Percentiles rank a stretch among this genome's conserved stretches.
These are phyloP conservation scores for Rhynchopsitta pachyrhyncha DNA, from an alignment of 2,113 vertebrate species.

Conservation along the genomic window DNA sequence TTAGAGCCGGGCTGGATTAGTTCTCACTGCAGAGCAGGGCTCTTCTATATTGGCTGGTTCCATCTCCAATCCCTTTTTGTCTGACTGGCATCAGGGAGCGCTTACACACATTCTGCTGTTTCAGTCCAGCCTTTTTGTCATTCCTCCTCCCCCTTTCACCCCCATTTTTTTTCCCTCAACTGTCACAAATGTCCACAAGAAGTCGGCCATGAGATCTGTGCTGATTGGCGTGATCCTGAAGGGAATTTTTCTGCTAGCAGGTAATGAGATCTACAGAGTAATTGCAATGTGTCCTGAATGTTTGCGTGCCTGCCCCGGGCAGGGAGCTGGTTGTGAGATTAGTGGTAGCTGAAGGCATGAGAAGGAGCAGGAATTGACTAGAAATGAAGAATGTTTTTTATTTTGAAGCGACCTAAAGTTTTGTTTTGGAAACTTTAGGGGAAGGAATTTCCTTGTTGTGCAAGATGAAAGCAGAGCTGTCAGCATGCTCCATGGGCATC, in stretches of 20 bases:
- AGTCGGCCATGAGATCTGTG: conserved; percentile 64
- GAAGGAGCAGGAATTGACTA: background rate
- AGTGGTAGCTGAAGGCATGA: background rate
- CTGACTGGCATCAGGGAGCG: conserved; percentile 66
- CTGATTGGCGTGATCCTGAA: conserved; percentile 65
- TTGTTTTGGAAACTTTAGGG: conserved; percentile 2
- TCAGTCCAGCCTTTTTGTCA: background rate
- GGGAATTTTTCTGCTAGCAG: conserved; percentile 74
- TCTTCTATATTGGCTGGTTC: conserved; percentile 65
- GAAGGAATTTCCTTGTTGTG: background rate
- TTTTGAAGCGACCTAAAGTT: background rate
- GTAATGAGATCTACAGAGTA: conserved; percentile 49
- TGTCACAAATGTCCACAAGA: conserved; percentile 41
- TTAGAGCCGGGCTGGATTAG: conserved; percentile 74
- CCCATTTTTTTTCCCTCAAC: conserved; percentile 16
- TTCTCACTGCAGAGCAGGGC: conserved; percentile 53
- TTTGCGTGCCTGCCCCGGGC: background rate
- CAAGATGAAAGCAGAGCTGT: background rate
- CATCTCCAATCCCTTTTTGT: conserved; percentile 74
- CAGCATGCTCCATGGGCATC: background rate
- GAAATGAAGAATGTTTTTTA: background rate
- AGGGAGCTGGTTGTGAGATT: background rate
- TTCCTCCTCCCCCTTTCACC: background rate
- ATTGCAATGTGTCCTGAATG: background rate
- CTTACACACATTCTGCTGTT: background rate